phyloP scores from a whole-genome alignment of 2,113 vertebrate genomes.

The Penelope pileata region DNA sequence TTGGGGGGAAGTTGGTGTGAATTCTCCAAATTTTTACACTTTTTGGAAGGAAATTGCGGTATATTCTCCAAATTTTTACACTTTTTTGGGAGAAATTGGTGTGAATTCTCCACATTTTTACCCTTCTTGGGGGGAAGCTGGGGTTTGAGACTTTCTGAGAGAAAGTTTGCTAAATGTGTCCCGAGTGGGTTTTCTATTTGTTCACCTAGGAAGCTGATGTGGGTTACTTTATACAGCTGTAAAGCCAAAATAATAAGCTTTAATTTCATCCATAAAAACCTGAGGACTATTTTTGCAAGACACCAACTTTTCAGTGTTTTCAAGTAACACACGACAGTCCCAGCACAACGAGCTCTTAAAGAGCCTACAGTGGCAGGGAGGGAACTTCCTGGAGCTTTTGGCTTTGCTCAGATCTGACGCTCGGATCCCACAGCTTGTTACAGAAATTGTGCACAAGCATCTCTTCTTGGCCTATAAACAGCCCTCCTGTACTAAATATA shows the following conservation, averaged over 20 bases:
- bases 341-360: neutral
- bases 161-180: neutral
- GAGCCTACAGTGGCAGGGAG: neutral
- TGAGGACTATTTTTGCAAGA: neutral
- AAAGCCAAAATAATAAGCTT: neutral
- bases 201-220: neutral
- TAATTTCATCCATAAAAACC: neutral
- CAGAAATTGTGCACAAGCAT: neutral
- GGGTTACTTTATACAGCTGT: neutral
- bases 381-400: conserved; percentile 14
- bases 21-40: too few relatives aligned
- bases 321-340: neutral
- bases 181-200: neutral
- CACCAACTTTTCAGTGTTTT: neutral
- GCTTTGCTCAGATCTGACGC: neutral
- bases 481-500: neutral
- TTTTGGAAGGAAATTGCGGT: too few relatives aligned
- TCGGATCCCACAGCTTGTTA: neutral
- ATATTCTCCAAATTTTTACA: too few relatives aligned
- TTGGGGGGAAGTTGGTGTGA: too few relatives aligned
- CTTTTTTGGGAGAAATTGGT: too few relatives aligned
- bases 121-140: too few relatives aligned
- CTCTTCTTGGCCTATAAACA: neutral
- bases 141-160: neutral
- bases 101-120: too few relatives aligned